Evolutionary conservation across 2,888 invertebrate genomes (phyloP), one percentile per base, ranked within the genome.

Genomic region (Ornithoptera alexandrae): DNA sequence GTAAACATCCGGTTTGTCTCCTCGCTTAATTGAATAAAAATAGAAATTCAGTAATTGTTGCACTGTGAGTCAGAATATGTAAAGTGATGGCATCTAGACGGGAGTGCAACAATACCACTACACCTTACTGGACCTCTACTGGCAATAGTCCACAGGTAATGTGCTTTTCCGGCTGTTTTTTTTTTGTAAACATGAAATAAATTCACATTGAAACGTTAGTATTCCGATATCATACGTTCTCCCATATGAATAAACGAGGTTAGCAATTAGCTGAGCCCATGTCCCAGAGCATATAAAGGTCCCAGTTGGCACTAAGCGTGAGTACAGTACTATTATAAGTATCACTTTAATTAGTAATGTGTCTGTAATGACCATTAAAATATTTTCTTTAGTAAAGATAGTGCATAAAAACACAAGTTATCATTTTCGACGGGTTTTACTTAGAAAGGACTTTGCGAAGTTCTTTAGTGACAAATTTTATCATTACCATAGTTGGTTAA

Each of bases 361-460:
- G 57, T 22, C 12, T 22, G 24, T 58, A 58, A n/a, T 58, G 57
- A 58, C 12, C 57, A 58, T 58, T 58, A 58, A 58, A 58, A 22
- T 10, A 24, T 58, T 22, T 7, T 22, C 1, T 58, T 4, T 22
- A 22, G 22, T 3, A 53, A 53, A 18, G 53, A 8, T 18, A 58
- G 57, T 20, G 0, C 7, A 10, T 22, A 57, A 58, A 58, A 22
- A n/a, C 18, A 53, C n/a, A 18, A 5, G 57, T n/a, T 24, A 22
- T n/a, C 10, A 5, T 53, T 53, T 53, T 53, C 18, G 1, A 0
- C 53, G 5, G 7, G n/a, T 58, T 22, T 58, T n/a, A 24, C 1
- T 57, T 57, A 7, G 2, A n/a, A 12, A 22, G n/a, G 22, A 15
- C 22, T 58, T 58, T 58, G 7, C 12, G n/a, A 58, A 58, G 22